These are phyloP conservation scores for Tokudaia tokunoshimensis DNA, from an alignment of 2,797 vertebrate species.

Conservation along the genomic window DNA sequence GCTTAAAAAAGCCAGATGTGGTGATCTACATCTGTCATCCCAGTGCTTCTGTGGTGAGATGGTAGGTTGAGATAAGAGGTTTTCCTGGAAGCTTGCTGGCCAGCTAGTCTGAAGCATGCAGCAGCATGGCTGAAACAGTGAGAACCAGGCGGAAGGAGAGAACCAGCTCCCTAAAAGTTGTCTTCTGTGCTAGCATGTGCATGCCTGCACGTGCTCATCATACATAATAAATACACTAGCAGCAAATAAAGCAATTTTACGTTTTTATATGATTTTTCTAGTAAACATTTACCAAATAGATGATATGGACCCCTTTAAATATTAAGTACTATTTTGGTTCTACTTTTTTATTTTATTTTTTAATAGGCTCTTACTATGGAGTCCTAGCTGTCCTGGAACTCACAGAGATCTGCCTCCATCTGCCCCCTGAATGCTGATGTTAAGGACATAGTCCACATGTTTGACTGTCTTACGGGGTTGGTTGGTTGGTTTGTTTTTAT, in stretches of 20 bases:
- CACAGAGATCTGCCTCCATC: not conserved
- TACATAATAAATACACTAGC: no score
- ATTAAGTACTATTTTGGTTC: not conserved
- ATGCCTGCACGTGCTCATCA: no score
- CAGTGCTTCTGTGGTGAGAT: not conserved
- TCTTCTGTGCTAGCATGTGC: no score
- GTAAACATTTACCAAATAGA: not conserved
- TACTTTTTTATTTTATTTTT: not conserved
- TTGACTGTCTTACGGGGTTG: not conserved
- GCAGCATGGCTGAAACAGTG: not conserved
- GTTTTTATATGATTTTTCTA: not conserved
- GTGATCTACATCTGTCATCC: not conserved
- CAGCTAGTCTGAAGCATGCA: not conserved
- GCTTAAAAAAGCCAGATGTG: not conserved
- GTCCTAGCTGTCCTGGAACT: not conserved
- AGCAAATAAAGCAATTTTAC: not conserved
- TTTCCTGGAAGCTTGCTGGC: not conserved
- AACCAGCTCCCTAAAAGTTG: not conserved
- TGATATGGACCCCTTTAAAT: conserved; percentile 25
- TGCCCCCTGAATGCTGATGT: not conserved
- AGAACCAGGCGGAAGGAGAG: not conserved
- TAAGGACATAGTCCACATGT: not conserved
- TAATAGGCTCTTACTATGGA: not conserved
- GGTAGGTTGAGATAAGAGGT: not conserved
- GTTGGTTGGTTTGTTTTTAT: not conserved